Percentiles rank a stretch among this genome's conserved stretches.
These are phyloP conservation scores for Istiophorus platypterus DNA, from an alignment of 2,113 vertebrate species.

Conservation along the genomic window DNA sequence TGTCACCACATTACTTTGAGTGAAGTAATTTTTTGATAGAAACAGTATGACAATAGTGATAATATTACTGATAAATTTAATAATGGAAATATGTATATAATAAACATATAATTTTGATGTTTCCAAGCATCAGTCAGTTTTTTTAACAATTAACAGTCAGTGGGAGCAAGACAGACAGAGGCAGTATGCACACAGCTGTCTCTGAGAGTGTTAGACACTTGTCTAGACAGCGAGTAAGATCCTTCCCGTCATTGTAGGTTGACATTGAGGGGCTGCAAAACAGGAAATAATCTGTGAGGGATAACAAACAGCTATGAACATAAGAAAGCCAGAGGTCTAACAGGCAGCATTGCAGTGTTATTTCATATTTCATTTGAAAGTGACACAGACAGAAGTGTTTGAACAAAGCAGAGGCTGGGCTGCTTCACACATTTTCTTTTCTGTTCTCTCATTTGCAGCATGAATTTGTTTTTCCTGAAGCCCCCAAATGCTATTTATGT, in stretches of 20 bases:
- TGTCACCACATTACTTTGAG: neutral
- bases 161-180: slow-evolving; percentile 52
- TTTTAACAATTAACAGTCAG: slow-evolving; percentile 19
- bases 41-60: neutral
- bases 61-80: neutral
- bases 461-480: neutral
- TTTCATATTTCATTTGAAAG: neutral
- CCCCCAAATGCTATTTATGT: neutral
- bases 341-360: neutral
- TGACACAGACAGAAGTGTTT: neutral
- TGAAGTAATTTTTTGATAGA: neutral
- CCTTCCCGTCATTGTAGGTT: slow-evolving; percentile 81
- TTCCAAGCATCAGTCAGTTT: slow-evolving; percentile 14
- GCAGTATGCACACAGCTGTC: slow-evolving; percentile 35
- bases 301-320: slow-evolving; percentile 44
- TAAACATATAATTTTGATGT: no score
- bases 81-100: neutral
- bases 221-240: slow-evolving; percentile 78
- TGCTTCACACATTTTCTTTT: neutral
- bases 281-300: slow-evolving; percentile 73
- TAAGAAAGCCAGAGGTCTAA: slow-evolving; percentile 42
- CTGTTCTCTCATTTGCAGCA: neutral
- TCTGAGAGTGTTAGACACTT: slow-evolving; percentile 55
- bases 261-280: slow-evolving; percentile 76
- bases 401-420: neutral